Conservation (phyloP, 2,888 invertebrate species). For the Campoletis raptor region DNA sequence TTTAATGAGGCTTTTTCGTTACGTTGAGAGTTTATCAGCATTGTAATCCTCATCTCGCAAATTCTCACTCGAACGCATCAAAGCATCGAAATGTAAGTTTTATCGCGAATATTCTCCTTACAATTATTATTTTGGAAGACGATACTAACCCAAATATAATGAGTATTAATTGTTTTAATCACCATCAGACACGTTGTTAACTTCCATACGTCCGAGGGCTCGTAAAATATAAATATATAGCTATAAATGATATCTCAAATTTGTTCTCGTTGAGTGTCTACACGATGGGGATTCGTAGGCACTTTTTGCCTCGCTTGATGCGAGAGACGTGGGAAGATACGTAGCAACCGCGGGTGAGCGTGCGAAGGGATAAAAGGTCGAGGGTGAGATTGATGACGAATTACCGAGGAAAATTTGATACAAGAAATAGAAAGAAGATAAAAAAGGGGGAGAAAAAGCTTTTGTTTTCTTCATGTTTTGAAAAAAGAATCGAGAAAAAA, state of each 20-base stretch:
- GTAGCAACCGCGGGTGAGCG: conserved; percentile 44
- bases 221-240: not conserved
- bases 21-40: not conserved
- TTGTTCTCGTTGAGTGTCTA: conserved; percentile 8
- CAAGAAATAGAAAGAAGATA: not conserved
- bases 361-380: conserved; percentile 58
- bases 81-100: not conserved
- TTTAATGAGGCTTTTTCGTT: conserved; percentile 9
- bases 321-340: conserved; percentile 15
- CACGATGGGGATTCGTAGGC: conserved; percentile 41
- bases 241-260: conserved; percentile 11
- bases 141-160: not conserved
- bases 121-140: not conserved
- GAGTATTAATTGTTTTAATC: not conserved
- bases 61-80: not conserved
- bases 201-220: not conserved
- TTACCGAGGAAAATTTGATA: conserved; percentile 15
- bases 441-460: not conserved
- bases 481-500: conserved; percentile 14
- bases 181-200: not conserved
- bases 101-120: not conserved
- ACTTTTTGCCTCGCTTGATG: conserved; percentile 34
- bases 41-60: conserved; percentile 1
- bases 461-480: not conserved
- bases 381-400: conserved; percentile 57